Conservation (phyloP, 2,888 invertebrate species). For the Octodonta nipae region DNA sequence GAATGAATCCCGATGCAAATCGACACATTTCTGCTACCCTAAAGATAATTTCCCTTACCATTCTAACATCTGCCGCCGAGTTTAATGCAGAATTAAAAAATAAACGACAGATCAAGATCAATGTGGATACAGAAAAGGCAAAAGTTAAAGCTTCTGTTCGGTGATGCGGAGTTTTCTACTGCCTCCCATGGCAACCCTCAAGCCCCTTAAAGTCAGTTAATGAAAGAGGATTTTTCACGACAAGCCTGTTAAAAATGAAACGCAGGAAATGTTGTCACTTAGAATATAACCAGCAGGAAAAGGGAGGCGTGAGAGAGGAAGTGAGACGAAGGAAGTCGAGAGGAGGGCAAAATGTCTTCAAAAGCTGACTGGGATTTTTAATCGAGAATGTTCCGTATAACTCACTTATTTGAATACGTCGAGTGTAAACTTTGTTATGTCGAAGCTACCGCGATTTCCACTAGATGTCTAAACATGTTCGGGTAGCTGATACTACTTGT, state of each 20-base stretch:
- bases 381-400: conserved; percentile 16
- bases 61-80: background rate
- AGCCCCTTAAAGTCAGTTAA: conserved; percentile 34
- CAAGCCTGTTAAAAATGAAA: conserved; percentile 31
- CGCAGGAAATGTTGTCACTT: conserved; percentile 30
- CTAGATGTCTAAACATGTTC: too few species aligned
- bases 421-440: too few species aligned
- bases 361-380: conserved; percentile 11
- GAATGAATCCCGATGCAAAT: too few species aligned
- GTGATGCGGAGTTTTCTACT: too few species aligned
- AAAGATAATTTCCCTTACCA: background rate
- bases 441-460: too few species aligned
- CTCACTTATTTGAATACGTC: conserved; percentile 19
- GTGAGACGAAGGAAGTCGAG: background rate
- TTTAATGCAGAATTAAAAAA: conserved; percentile 1
- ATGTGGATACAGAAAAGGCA: background rate
- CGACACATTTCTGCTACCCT: background rate
- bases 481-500: too few species aligned
- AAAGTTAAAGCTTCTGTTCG: too few species aligned
- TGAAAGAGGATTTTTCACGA: conserved; percentile 38
- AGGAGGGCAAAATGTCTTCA: conserved; percentile 1
- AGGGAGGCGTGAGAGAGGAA: conserved; percentile 1
- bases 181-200: conserved; percentile 26
- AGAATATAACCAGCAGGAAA: conserved; percentile 15
- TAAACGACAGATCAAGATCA: conserved; percentile 2